These are phyloP conservation scores for Piaya cayana DNA, from an alignment of 2,113 vertebrate genomes.

Conservation along the genomic window DNA sequence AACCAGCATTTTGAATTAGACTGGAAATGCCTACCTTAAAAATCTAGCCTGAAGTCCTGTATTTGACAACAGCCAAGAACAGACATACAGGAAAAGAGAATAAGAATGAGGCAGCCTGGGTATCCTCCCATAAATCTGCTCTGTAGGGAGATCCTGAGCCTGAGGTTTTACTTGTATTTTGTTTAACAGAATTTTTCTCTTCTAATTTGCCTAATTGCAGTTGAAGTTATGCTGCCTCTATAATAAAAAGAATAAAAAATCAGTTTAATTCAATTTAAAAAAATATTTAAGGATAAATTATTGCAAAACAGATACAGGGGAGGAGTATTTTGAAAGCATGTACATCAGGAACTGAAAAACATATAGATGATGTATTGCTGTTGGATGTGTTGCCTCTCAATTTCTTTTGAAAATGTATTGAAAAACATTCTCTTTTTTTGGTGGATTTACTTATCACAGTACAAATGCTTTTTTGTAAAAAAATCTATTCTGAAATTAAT, in stretches of 20 bases:
- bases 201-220: background rate
- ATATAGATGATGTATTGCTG: background rate
- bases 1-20: background rate
- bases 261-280: background rate
- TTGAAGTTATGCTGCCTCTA: background rate
- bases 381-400: background rate
- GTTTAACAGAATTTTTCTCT: background rate
- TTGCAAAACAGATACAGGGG: background rate
- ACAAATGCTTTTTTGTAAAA: background rate
- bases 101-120: background rate
- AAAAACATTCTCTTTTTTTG: background rate
- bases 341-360: background rate
- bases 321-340: background rate
- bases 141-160: background rate
- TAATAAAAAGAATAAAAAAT: background rate
- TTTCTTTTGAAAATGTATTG: background rate
- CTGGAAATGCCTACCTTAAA: background rate
- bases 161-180: background rate
- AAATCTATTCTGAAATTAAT: background rate
- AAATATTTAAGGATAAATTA: background rate
- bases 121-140: background rate
- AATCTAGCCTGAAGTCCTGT: background rate
- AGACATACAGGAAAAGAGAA: background rate
- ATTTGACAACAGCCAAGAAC: background rate
- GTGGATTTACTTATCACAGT: background rate